Conservation (phyloP, 1,140 invertebrate genomes). For the Drosophila murphyi region DNA sequence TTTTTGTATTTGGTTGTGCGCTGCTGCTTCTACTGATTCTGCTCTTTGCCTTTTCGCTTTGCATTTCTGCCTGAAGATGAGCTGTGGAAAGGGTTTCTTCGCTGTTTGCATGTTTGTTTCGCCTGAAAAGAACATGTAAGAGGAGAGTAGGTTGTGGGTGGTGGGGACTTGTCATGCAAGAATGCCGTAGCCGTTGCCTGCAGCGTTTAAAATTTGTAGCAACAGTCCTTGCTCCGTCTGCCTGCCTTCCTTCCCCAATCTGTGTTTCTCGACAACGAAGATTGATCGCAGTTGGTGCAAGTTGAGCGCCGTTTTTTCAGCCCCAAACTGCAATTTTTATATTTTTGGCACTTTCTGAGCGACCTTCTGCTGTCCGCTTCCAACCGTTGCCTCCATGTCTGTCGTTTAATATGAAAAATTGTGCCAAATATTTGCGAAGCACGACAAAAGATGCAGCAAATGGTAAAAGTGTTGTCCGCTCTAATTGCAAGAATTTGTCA, state of each 20-base stretch:
- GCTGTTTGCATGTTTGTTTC: constrained; percentile 40
- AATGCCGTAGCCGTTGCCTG: constrained; percentile 47
- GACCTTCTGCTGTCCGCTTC: constrained; percentile 24
- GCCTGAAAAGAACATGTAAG: constrained; percentile 43
- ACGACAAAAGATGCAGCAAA: constrained; percentile 14
- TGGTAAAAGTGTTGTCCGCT: constrained; percentile 29
- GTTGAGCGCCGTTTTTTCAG: constrained; percentile 63
- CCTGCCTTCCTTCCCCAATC: not conserved
- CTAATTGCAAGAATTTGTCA: constrained; percentile 77
- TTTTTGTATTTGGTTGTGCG: constrained; percentile 24
- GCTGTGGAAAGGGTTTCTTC: constrained; percentile 9
- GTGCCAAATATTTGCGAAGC: constrained; percentile 74
- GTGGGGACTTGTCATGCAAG: constrained; percentile 48
- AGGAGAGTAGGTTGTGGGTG: constrained; percentile 19
- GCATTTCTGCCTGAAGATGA: constrained; percentile 19
- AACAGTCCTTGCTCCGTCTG: constrained; percentile 31
- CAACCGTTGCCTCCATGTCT: constrained; percentile 9
- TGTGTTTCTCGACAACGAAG: constrained; percentile 51
- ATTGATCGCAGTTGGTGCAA: constrained; percentile 75
- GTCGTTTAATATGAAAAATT: constrained; percentile 81
- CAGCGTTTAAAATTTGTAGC: constrained; percentile 64
- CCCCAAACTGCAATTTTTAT: constrained; percentile 72
- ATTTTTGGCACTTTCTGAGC: constrained; percentile 59
- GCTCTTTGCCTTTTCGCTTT: constrained; percentile 26
- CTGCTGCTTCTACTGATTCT: constrained; percentile 24